Evolutionary conservation across 2,113 vertebrate species (phyloP).

Genomic region (Hippocampus guttulatus): DNA sequence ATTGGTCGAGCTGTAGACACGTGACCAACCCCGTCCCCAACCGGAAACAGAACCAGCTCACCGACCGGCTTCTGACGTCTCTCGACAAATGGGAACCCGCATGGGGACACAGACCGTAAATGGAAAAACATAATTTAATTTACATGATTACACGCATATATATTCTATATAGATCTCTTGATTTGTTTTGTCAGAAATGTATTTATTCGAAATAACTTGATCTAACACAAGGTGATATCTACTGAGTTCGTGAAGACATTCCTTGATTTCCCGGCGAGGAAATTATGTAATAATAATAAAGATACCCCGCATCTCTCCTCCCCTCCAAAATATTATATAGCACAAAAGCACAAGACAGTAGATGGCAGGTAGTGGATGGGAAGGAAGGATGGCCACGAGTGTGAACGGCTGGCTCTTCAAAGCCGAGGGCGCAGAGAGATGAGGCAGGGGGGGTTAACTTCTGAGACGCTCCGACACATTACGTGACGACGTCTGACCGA

Average conservation of each 20-base stretch:
- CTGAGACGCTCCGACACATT: not conserved
- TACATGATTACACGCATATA: too few species aligned
- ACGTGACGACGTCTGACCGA: not conserved
- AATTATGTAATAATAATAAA: not conserved
- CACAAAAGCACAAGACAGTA: not conserved
- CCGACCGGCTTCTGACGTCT: too few species aligned
- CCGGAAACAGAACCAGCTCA: not conserved
- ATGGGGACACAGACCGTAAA: too few species aligned
- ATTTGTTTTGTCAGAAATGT: too few species aligned
- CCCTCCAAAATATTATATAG: too few species aligned
- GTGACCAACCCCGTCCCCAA: slow-evolving; percentile 13
- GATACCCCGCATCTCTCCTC: not conserved
- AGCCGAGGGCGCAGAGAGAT: not conserved
- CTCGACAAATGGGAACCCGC: too few species aligned
- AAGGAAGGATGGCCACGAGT: not conserved
- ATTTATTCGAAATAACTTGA: too few species aligned
- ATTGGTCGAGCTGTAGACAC: slow-evolving; percentile 38
- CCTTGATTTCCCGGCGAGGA: not conserved
- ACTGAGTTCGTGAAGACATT: too few species aligned
- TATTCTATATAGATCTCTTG: too few species aligned
- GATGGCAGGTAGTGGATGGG: not conserved
- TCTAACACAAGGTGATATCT: too few species aligned
- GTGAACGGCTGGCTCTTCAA: not conserved
- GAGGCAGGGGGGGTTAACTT: not conserved
- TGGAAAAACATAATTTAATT: too few species aligned